Conservation (phyloP, 2,113 vertebrate species). For the Menidia beryllina region DNA sequence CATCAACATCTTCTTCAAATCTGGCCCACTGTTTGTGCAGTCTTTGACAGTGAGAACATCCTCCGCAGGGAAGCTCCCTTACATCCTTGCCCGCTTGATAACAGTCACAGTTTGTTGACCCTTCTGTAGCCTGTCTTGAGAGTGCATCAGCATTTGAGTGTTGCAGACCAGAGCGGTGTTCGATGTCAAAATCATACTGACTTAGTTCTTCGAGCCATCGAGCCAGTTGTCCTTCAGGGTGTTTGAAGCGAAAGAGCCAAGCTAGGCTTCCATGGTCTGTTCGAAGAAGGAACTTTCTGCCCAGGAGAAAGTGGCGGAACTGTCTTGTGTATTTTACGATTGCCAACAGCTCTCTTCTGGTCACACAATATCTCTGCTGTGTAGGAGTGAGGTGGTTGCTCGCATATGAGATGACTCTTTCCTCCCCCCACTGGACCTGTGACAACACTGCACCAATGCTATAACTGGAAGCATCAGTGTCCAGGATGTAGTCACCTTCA, state of each 20-base stretch:
- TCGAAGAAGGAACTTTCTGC: background rate
- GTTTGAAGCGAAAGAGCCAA: background rate
- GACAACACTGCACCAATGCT: slow-evolving; percentile 6
- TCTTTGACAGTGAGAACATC: background rate
- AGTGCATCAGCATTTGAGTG: background rate
- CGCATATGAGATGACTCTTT: background rate
- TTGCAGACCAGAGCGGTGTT: background rate
- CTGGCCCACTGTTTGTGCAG: background rate
- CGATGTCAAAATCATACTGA: background rate
- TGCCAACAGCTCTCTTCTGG: background rate
- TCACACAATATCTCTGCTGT: background rate
- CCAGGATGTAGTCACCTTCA: background rate
- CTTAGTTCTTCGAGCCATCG: background rate
- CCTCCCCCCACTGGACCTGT: background rate
- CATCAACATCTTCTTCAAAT: background rate
- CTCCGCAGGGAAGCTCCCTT: background rate
- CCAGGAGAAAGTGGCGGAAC: background rate
- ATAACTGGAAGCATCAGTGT: background rate
- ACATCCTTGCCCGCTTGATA: background rate
- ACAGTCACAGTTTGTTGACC: background rate
- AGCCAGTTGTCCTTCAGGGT: background rate
- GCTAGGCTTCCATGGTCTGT: background rate
- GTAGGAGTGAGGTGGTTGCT: slow-evolving; percentile 2
- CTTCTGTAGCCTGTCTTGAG: background rate
- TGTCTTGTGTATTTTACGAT: background rate